A percentile compares a stretch with the other conserved stretches of the same genome.
Evolutionary conservation across 1,140 invertebrate genomes (phyloP).

Genomic region (Harlomillsia oculata): DNA sequence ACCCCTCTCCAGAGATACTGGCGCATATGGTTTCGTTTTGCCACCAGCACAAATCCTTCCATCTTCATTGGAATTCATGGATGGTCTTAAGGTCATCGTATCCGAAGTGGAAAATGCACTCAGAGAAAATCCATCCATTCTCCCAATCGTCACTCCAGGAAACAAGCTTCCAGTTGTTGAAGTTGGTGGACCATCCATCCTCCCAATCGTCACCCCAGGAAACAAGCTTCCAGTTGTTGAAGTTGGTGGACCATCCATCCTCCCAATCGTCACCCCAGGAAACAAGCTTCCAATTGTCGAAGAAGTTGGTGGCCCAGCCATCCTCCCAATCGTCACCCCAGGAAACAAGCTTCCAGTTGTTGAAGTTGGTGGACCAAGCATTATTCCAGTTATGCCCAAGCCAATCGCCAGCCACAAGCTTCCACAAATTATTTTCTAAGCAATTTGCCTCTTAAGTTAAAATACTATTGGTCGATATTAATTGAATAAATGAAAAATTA

Average conservation of each 20-base stretch:
- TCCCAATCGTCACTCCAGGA: background rate
- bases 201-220: background rate
- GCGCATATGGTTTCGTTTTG: conserved; percentile 47
- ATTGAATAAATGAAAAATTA: background rate
- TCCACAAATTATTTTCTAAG: background rate
- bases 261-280: background rate
- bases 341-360: conserved; percentile 1
- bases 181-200: background rate
- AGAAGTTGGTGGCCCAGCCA: background rate
- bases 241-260: conserved; percentile 1
- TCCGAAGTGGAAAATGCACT: background rate
- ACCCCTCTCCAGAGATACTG: conserved; percentile 45
- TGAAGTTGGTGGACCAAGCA: too few relatives aligned
- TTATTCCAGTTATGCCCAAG: background rate
- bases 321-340: background rate
- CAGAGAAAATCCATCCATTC: background rate
- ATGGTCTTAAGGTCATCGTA: conserved; percentile 3
- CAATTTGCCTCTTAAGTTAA: background rate
- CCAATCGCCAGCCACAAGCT: background rate
- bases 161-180: too few relatives aligned
- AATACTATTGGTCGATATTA: background rate
- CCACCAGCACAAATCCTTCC: conserved; percentile 44
- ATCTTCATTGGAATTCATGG: conserved; percentile 41
- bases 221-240: background rate
- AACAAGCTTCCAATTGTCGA: background rate